Evolutionary conservation across 2,888 invertebrate species (phyloP), one percentile per base, ranked within the genome.

Genomic region (Drosophila testacea): DNA sequence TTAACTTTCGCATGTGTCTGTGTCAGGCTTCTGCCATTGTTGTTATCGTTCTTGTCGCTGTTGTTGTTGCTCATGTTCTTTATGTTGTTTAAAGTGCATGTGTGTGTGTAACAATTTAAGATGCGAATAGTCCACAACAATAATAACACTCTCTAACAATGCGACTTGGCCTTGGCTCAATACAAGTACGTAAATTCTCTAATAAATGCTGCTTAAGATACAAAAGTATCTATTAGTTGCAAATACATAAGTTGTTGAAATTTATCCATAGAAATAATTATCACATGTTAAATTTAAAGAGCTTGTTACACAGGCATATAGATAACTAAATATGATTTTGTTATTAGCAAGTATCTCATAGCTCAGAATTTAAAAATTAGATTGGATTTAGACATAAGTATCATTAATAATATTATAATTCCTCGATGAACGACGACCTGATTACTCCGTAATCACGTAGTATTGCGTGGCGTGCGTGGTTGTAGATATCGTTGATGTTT

Each of bases 1-100:
- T 81, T 86, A 86, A 83, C 83, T 83, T 83, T 72, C 67, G 63
- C 39, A 47, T 39, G 46, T 59, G 48, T 48, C 30, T 74, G 50
- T 61, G 60, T 34, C 10, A 16, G 46, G 16, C 27, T 34, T 5
- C 28, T 47, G 47, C 13, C 48, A 11, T 44, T 64, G 44, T 44
- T 48, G 47, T 32, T 32, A 6, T 6, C 9, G 32, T 32, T 32
- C 7, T 6, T 41, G 46, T 13, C 42, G 28, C 30, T 46, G n/a
- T 16, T 10, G 42, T 6, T 27, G 36, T 36, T 4, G 22, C 2
- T 22, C 22, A 22, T 22, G 22, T 22, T 22, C 22, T 22, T 22
- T 22, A 22, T 22, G 22, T 22, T 27, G 42, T 11, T 52, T 44
- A 44, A 54, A 38, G 59, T 55, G 42, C 42, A 55, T 36, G 54